A percentile compares a stretch with the other conserved stretches of the same genome.
Conservation (phyloP, 2,113 vertebrate genomes). For the Dermatemys mawii region DNA sequence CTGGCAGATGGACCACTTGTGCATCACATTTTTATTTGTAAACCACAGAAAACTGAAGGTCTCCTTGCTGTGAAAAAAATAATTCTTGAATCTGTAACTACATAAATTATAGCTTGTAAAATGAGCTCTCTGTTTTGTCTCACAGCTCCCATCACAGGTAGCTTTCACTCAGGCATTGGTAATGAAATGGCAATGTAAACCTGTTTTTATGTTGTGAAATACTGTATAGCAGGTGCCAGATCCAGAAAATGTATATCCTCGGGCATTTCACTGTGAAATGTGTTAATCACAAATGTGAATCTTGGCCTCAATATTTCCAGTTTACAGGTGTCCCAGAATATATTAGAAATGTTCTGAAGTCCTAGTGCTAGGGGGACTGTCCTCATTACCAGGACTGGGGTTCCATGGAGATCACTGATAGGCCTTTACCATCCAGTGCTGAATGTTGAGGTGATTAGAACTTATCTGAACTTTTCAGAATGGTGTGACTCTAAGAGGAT, state of each 20-base stretch:
- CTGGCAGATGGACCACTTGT: neutral
- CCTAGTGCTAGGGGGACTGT: neutral
- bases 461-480: neutral
- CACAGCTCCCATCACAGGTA: neutral
- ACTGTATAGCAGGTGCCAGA: neutral
- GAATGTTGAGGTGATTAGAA: neutral
- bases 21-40: neutral
- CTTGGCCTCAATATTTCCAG: fast-evolving
- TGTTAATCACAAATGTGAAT: neutral
- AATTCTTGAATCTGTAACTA: neutral
- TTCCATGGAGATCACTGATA: no score
- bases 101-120: neutral
- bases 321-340: neutral
- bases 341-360: neutral
- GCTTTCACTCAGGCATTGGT: neutral
- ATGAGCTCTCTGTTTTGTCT: neutral
- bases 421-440: neutral
- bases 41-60: neutral
- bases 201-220: neutral
- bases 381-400: neutral
- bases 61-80: neutral
- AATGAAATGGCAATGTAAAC: neutral
- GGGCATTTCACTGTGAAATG: neutral
- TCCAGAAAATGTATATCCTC: neutral
- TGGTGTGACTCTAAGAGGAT: neutral